phyloP scores from a whole-genome alignment of 2,113 vertebrate genomes.

The Corythornis vintsioides region DNA sequence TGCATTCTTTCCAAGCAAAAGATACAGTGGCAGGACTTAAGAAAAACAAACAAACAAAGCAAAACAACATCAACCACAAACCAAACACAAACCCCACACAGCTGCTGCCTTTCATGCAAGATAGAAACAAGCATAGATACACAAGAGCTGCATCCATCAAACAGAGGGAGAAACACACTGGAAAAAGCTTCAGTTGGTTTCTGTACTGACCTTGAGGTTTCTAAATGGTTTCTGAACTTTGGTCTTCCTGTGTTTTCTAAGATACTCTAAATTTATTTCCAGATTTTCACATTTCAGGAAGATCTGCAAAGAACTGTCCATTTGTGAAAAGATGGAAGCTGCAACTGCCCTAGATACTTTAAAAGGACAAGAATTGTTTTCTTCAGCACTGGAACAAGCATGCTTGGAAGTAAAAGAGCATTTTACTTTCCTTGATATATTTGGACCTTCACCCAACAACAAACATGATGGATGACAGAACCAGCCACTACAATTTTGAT shows the following conservation, averaged over 20 bases:
- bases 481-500: background rate
- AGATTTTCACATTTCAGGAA: background rate
- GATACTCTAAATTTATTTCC: background rate
- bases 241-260: background rate
- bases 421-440: background rate
- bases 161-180: background rate
- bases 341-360: background rate
- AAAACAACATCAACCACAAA: background rate
- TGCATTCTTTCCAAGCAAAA: slow-evolving; percentile 24
- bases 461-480: background rate
- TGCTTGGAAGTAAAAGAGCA: background rate
- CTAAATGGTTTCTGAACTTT: background rate
- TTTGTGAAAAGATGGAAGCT: background rate
- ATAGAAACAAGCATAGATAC: background rate
- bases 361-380: background rate
- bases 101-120: background rate
- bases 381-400: background rate
- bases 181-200: background rate
- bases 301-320: background rate
- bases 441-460: background rate
- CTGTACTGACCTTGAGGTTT: too few species aligned
- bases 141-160: background rate
- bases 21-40: background rate
- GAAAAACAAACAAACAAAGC: too few species aligned
- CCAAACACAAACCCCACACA: background rate